These are phyloP conservation scores for Metalampra italica DNA, from an alignment of 2,888 invertebrate genomes.

Conservation along the genomic window DNA sequence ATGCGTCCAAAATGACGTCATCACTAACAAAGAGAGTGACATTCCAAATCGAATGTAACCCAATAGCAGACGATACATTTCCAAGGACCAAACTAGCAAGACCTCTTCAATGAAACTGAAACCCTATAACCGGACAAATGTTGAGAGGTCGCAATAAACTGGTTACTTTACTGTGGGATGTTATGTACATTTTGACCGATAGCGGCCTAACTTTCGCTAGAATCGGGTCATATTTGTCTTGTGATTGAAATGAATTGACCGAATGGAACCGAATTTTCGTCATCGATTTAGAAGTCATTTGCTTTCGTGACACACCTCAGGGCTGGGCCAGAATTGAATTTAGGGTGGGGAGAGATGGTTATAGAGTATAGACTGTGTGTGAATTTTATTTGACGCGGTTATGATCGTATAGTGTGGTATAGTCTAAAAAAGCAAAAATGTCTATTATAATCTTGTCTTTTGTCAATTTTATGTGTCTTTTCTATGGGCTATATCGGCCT, in stretches of 20 bases:
- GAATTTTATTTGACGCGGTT: too few relatives aligned
- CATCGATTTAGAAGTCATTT: neutral
- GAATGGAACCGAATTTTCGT: neutral
- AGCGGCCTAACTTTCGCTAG: conserved; percentile 25
- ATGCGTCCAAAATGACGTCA: conserved; percentile 21
- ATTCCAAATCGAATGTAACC: conserved; percentile 5
- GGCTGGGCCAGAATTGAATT: too few relatives aligned
- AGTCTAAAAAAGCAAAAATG: too few relatives aligned
- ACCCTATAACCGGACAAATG: neutral
- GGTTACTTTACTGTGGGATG: conserved; percentile 18
- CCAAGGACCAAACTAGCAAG: conserved; percentile 15
- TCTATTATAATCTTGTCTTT: too few relatives aligned
- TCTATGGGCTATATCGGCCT: too few relatives aligned
- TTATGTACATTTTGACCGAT: conserved; percentile 33
- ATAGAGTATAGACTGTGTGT: too few relatives aligned
- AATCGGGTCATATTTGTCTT: conserved; percentile 15
- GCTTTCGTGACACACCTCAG: too few relatives aligned
- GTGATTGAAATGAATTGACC: conserved; percentile 10
- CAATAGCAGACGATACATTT: conserved; percentile 19
- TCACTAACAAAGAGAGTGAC: neutral
- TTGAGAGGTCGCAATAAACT: conserved; percentile 13
- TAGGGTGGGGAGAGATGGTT: too few relatives aligned
- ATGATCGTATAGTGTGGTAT: too few relatives aligned
- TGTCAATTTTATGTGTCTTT: too few relatives aligned
- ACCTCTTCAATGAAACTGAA: conserved; percentile 3